Evolutionary conservation across 2,888 invertebrate genomes (phyloP).

Genomic region (Quadroppia sp.): DNA sequence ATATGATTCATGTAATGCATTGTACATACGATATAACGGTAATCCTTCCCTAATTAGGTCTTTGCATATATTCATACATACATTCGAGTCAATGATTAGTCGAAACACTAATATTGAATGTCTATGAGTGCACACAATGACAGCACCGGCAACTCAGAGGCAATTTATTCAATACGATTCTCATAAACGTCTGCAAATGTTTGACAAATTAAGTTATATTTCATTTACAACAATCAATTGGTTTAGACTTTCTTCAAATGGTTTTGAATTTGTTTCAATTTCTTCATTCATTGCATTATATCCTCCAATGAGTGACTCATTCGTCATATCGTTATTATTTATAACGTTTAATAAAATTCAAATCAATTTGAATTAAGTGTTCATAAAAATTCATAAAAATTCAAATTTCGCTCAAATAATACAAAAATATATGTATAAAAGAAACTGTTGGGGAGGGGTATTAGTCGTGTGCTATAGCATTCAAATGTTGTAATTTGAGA

Average conservation of each 20-base stretch:
- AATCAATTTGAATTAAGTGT: background rate
- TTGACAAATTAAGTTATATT: background rate
- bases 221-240: background rate
- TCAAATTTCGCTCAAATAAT: background rate
- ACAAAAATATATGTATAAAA: background rate
- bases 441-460: background rate
- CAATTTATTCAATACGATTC: background rate
- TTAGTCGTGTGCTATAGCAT: conserved; percentile 5
- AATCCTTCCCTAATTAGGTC: conserved; percentile 22
- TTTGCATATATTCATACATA: conserved; percentile 24
- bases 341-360: background rate
- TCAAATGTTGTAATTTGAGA: conserved; percentile 15
- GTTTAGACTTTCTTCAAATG: background rate
- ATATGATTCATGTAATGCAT: conserved; percentile 19
- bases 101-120: conserved; percentile 8
- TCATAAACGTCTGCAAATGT: background rate
- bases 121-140: background rate
- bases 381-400: background rate
- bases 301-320: background rate
- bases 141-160: background rate
- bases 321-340: background rate
- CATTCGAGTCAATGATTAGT: background rate
- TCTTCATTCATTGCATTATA: too few species aligned
- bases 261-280: background rate
- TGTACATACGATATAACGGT: background rate